Evolutionary conservation across 2,888 invertebrate species (phyloP).

Genomic region (Teleiodes luculella): DNA sequence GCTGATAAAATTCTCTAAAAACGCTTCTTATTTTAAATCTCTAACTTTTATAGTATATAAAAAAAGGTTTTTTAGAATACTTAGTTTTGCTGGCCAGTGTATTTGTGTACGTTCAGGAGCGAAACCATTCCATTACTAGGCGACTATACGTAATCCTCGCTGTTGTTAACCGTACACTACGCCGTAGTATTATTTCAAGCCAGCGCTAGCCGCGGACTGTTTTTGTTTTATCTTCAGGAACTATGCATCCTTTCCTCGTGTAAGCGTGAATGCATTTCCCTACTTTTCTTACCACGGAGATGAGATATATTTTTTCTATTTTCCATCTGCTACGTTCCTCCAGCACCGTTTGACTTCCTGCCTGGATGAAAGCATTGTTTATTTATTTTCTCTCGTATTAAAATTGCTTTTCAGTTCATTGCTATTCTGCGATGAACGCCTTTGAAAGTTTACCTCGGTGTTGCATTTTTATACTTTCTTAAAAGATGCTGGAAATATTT

Average conservation of each 20-base stretch:
- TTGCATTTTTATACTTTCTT: slow-evolving; percentile 10
- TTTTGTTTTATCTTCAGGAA: slow-evolving; percentile 21
- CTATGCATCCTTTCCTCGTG: slow-evolving; percentile 24
- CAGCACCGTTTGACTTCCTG: slow-evolving; percentile 15
- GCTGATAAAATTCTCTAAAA: too few species aligned
- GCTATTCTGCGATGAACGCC: neutral
- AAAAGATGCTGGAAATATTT: neutral
- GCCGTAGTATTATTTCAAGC: neutral
- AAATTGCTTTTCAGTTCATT: slow-evolving; percentile 14
- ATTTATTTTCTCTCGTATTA: slow-evolving; percentile 1
- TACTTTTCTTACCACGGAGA: slow-evolving; percentile 26
- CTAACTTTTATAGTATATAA: too few species aligned
- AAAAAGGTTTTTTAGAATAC: too few species aligned
- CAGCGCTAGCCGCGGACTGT: slow-evolving; percentile 10
- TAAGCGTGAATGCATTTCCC: slow-evolving; percentile 25
- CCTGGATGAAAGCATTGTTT: slow-evolving; percentile 4
- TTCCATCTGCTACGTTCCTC: slow-evolving; percentile 6
- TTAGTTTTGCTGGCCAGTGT: too few species aligned
- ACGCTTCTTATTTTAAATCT: too few species aligned
- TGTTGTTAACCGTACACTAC: neutral
- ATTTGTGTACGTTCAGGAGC: neutral
- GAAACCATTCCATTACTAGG: neutral
- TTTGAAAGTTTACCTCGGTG: slow-evolving; percentile 11
- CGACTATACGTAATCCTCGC: too few species aligned
- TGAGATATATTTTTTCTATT: slow-evolving; percentile 22